phyloP scores from a whole-genome alignment of 2,888 invertebrate species.

The Cerceris rybyensis region DNA sequence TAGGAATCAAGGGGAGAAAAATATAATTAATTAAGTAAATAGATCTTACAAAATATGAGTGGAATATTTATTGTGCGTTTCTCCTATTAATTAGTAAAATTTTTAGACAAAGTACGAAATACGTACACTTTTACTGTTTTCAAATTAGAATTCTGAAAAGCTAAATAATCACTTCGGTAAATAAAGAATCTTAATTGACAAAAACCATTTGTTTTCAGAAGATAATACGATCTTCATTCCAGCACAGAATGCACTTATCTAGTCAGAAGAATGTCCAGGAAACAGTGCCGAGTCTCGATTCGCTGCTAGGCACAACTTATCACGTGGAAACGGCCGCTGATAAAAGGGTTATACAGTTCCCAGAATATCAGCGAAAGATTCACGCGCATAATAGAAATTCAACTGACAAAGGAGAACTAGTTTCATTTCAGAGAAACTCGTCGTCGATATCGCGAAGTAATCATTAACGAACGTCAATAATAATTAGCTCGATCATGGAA shows the following conservation, averaged over 20 bases:
- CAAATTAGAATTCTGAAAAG: too few species aligned
- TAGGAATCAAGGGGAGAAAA: too few species aligned
- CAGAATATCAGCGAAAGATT: constrained; percentile 47
- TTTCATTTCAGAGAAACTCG: constrained; percentile 33
- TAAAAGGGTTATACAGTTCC: constrained; percentile 49
- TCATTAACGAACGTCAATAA: constrained; percentile 25
- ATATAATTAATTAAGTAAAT: too few species aligned
- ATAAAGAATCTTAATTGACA: too few species aligned
- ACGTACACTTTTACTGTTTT: too few species aligned
- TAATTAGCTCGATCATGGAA: constrained; percentile 46
- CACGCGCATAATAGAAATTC: constrained; percentile 35
- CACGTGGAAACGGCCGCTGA: constrained; percentile 50
- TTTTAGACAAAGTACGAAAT: too few species aligned
- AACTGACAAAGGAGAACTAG: constrained; percentile 52
- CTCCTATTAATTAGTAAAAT: too few species aligned
- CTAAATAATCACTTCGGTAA: too few species aligned
- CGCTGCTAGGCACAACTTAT: constrained; percentile 47
- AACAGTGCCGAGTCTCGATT: constrained; percentile 23
- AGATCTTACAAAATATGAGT: too few species aligned
- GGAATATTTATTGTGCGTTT: too few species aligned
- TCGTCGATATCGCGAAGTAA: constrained; percentile 18
- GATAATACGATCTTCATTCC: background rate
- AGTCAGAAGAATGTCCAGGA: background rate
- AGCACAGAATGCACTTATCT: constrained; percentile 2
- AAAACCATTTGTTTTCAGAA: background rate